Evolutionary conservation across 1,140 invertebrate species (phyloP).

Genomic region (Drosophila yakuba): DNA sequence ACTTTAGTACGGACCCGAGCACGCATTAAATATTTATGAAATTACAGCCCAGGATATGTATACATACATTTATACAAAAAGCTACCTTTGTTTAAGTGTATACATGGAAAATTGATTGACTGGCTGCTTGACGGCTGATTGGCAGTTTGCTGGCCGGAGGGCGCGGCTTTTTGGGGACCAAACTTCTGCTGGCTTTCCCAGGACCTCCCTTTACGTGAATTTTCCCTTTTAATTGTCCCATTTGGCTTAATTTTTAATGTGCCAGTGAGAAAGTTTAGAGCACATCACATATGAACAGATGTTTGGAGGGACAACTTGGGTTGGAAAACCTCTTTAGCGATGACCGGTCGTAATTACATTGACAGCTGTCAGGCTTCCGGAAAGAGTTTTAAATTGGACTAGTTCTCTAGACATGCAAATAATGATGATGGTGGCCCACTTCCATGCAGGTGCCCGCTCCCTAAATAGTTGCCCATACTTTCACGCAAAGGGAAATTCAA

Average conservation of each 20-base stretch:
- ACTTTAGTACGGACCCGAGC: slow-evolving; percentile 9
- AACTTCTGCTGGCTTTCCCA: slow-evolving; percentile 23
- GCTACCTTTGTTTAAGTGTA: slow-evolving; percentile 16
- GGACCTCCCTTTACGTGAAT: background rate
- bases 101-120: slow-evolving; percentile 55
- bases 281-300: slow-evolving; percentile 31
- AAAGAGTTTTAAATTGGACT: slow-evolving; percentile 34
- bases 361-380: slow-evolving; percentile 43
- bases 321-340: slow-evolving; percentile 6
- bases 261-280: slow-evolving; percentile 43
- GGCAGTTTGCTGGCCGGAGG: slow-evolving; percentile 30
- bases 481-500: slow-evolving; percentile 22
- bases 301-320: background rate
- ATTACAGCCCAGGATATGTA: slow-evolving; percentile 25
- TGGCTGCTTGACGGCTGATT: slow-evolving; percentile 55
- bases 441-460: slow-evolving; percentile 1
- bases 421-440: slow-evolving; percentile 1
- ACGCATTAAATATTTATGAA: slow-evolving; percentile 61
- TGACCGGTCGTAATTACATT: slow-evolving; percentile 39
- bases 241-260: slow-evolving; percentile 54
- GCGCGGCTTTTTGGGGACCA: background rate
- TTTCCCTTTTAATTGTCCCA: slow-evolving; percentile 40
- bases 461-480: slow-evolving; percentile 29
- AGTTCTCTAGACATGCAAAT: slow-evolving; percentile 37
- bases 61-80: slow-evolving; percentile 13